Evolutionary conservation across 2,113 vertebrate genomes (phyloP).

Genomic region (Bos taurus): DNA sequence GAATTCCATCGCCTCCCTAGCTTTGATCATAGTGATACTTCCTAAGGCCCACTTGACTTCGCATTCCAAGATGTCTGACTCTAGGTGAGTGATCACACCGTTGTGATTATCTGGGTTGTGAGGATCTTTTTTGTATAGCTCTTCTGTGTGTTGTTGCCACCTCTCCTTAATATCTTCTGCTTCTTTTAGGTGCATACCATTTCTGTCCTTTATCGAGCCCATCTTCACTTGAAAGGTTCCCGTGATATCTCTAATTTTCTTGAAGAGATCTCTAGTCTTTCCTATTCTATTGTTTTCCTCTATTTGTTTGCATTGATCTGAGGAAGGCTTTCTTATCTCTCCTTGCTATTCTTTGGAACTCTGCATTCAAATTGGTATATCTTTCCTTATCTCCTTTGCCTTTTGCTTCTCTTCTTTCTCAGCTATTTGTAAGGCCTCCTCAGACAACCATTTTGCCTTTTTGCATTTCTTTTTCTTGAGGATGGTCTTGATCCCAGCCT

Average conservation of each 20-base stretch:
- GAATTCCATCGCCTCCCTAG: neutral
- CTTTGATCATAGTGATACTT: neutral
- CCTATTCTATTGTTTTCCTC: neutral
- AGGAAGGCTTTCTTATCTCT: neutral
- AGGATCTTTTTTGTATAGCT: neutral
- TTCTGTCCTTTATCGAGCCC: neutral
- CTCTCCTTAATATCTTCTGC: neutral
- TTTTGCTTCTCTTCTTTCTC: neutral
- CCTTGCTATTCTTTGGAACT: neutral
- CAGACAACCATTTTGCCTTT: neutral
- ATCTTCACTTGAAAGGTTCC: neutral
- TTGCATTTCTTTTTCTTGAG: neutral
- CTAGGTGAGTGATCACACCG: neutral
- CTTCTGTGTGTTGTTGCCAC: neutral
- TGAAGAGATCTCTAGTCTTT: neutral
- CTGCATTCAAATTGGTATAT: neutral
- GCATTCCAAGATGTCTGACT: neutral
- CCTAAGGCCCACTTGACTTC: neutral
- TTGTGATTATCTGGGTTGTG: neutral
- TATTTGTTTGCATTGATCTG: neutral
- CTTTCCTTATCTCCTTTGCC: neutral
- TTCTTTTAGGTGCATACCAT: neutral
- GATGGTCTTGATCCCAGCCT: neutral
- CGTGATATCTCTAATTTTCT: neutral
- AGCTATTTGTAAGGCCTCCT: neutral